Evolutionary conservation across 2,888 invertebrate genomes (phyloP), one percentile per base, ranked within the genome.

Genomic region (Trachelus troglodyta): DNA sequence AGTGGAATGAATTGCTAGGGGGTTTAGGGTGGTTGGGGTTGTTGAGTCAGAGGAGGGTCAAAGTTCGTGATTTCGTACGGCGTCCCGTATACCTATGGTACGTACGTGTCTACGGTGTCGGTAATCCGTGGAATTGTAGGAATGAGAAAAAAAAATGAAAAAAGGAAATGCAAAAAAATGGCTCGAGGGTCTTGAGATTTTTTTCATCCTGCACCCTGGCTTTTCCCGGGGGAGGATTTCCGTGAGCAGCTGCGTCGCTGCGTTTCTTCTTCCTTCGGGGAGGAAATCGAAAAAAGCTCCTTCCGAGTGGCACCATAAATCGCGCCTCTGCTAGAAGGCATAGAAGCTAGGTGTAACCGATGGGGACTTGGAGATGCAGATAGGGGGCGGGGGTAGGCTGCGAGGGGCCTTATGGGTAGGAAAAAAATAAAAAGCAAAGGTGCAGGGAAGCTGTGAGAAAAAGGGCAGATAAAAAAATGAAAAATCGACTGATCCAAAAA

Each of bases 111-210:
- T 77, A 79, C 31, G 76, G 76, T 76, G 69, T 75, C 74, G 77
- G 75, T 76, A 77, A 81, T 77, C 76, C 79, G 79, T 77, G 69
- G 40, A 76, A 75, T 78, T 76, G 79, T 74, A 75, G 76, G 56
- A 74, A 69, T 76, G 76, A 12, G 11, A 15, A 74, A 76, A 69
- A 79, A 79, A 74, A 79, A 76, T 69, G 23, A 15, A 40, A 15
- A 40, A 40, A 23, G 40, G 40, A 56, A 56, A 56, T 56, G 40
- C 40, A 56, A 56, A 56, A 56, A 56, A 56, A 56, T 56, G 40
- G 40, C 40, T 56, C 0, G 40, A 56, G 40, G 40, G 40, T 56
- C 23, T 56, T 56, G 40, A 56, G 40, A 56, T 2, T 56, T 56
- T 40, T 56, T 40, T 56, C 33, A 33, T 33, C 33, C 3, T 33